A percentile compares a stretch with the other conserved stretches of the same genome.
phyloP scores from a whole-genome alignment of 2,797 vertebrate species.

The Coranthus polyacanthus region DNA sequence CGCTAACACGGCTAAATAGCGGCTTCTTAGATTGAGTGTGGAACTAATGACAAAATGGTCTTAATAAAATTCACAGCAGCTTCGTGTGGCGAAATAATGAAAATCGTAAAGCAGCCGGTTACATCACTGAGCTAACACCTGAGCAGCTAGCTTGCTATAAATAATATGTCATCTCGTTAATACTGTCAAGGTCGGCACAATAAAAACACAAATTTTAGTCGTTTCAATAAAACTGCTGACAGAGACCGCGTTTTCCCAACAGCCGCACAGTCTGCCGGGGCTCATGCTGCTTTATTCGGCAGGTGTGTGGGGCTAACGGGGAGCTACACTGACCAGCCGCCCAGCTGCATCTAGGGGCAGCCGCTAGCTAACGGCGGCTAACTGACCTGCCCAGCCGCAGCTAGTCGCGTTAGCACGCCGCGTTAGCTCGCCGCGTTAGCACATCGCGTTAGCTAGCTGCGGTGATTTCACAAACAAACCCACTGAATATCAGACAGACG shows the following conservation, averaged over 20 bases:
- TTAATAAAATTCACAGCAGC: not conserved
- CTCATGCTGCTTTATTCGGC: not conserved
- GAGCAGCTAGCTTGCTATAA: constrained; percentile 32
- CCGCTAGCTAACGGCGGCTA: constrained; percentile 43
- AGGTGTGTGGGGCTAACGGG: constrained; percentile 6
- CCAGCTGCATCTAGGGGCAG: constrained; percentile 42
- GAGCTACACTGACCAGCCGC: constrained; percentile 24
- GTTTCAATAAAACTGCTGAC: not conserved
- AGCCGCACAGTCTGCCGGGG: not conserved
- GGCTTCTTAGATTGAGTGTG: not conserved
- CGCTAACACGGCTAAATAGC: constrained; percentile 18
- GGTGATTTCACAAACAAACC: constrained; percentile 49
- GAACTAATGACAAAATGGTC: not conserved
- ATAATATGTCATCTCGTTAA: constrained; percentile 60
- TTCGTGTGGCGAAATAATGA: not conserved
- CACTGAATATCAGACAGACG: not conserved
- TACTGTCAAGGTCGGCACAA: constrained; percentile 70
- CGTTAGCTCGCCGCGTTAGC: constrained; percentile 39
- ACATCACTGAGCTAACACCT: constrained; percentile 15
- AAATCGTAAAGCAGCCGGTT: not conserved
- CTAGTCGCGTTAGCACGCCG: constrained; percentile 32
- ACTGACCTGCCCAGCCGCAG: constrained; percentile 31
- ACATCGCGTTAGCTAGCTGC: constrained; percentile 36
- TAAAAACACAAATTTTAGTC: constrained; percentile 44
- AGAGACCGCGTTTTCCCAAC: not conserved